A percentile compares a stretch with the other conserved stretches of the same genome.
Conservation (phyloP, 2,113 vertebrate species). For the Neoarius graeffei region DNA sequence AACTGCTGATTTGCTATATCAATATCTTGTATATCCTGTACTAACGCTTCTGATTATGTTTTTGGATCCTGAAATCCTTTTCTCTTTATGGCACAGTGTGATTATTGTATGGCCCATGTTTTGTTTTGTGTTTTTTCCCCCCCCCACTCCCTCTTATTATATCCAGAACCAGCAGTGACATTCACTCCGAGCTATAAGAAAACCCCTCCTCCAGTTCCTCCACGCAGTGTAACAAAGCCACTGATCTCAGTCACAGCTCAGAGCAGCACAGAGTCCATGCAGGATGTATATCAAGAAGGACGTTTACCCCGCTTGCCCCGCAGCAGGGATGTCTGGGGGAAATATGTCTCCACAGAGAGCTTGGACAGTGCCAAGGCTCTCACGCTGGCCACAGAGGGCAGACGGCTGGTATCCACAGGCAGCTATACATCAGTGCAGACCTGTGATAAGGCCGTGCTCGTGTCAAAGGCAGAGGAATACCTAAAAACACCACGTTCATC, state of each 20-base stretch:
- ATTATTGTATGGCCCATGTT: neutral
- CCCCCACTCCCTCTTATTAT: slow-evolving; percentile 54
- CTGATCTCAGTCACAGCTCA: slow-evolving; percentile 97
- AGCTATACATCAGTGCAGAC: slow-evolving; percentile 81
- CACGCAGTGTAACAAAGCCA: slow-evolving; percentile 92
- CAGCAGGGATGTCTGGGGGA: slow-evolving; percentile 56
- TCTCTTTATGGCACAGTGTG: neutral
- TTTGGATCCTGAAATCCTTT: slow-evolving; percentile 2
- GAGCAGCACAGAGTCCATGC: slow-evolving; percentile 98
- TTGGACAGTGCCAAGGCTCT: slow-evolving; percentile 95
- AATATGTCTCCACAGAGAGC: slow-evolving; percentile 94
- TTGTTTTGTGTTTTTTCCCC: neutral
- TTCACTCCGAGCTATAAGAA: slow-evolving; percentile 92
- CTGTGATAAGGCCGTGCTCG: slow-evolving; percentile 88
- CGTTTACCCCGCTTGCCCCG: slow-evolving; percentile 79
- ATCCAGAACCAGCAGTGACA: slow-evolving; percentile 74
- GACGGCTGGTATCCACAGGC: slow-evolving; percentile 79
- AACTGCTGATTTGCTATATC: no score
- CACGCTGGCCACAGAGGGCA: slow-evolving; percentile 90
- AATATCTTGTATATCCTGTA: neutral
- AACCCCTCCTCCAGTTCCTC: slow-evolving; percentile 93
- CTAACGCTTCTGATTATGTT: neutral
- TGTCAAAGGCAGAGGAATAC: slow-evolving; percentile 89
- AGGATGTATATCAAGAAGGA: slow-evolving; percentile 93
- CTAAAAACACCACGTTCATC: slow-evolving; percentile 89